Evolutionary conservation across 2,797 vertebrate species (phyloP).

Genomic region (Salarias fasciatus): DNA sequence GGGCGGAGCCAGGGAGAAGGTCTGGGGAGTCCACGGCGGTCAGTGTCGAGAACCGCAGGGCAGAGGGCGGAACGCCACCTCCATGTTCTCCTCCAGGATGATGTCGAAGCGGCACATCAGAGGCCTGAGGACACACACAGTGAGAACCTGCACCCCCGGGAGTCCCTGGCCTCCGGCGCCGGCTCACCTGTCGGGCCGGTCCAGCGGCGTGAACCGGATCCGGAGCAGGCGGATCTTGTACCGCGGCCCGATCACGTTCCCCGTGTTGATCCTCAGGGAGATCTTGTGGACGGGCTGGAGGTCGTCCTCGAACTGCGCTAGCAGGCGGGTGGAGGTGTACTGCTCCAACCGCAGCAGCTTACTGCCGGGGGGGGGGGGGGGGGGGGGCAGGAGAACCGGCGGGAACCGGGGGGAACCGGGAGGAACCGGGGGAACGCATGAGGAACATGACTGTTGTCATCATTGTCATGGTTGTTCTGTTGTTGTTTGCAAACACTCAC

Average conservation of each 20-base stretch:
- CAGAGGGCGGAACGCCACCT: constrained; percentile 80
- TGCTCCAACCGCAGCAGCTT: constrained; percentile 80
- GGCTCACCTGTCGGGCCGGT: constrained; percentile 74
- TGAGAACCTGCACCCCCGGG: no score
- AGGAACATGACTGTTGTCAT: neutral
- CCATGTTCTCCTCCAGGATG: constrained; percentile 85
- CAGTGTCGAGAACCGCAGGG: constrained; percentile 66
- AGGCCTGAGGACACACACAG: constrained; percentile 71
- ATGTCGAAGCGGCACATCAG: constrained; percentile 82
- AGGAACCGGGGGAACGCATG: no score
- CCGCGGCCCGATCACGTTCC: constrained; percentile 83
- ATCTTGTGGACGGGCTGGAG: constrained; percentile 81
- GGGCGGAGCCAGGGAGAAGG: no score
- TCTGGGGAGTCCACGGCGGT: no score
- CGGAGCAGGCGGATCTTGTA: constrained; percentile 83
- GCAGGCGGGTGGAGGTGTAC: constrained; percentile 81
- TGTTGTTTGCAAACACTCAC: constrained; percentile 65
- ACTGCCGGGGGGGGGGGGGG: no score
- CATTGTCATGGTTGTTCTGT: no score
- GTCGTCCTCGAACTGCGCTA: constrained; percentile 85
- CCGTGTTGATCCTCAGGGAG: constrained; percentile 78
- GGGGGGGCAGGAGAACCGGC: neutral
- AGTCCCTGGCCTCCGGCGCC: no score
- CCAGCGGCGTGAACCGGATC: constrained; percentile 77
- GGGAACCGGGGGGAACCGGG: neutral